Evolutionary conservation across 2,113 vertebrate genomes (phyloP), one percentile per base, ranked within the genome.

Genomic region (Podiceps cristatus): DNA sequence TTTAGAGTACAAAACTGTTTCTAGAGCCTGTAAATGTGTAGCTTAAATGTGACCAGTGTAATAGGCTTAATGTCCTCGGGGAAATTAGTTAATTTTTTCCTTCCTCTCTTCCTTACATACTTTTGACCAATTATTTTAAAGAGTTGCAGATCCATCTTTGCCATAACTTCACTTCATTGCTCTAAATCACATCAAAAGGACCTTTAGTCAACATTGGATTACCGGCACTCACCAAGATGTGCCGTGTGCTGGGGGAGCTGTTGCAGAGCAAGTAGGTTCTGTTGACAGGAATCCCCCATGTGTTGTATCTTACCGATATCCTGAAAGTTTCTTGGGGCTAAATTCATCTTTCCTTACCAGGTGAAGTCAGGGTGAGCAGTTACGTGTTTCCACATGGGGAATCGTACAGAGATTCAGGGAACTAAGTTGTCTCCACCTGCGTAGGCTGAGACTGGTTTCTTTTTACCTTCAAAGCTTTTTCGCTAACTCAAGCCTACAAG

Each of bases 91-190:
- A 31, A 55, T 75, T 50, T 93, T 91, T 88, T 27, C 79, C 71
- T 93, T 82, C 84, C 71, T 88, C 45, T 45, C 59, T 53, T 56
- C 58, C 64, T 76, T 42, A 29, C 49, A 28, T 79, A 58, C 58
- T 78, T 87, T 45, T 47, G 33, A 33, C 40, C 86, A 81, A 77
- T 90, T 94, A 85, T 77, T 68, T 84, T 92, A 94, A 73, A 89
- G 91, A 86, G 59, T 44, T 62, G 63, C 77, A 90, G 90, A 80
- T 88, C 75, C 35, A 53, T 45, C 59, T 93, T 85, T 40, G 53
- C 83, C 47, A 15, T 73, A 55, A 69, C 80, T 83, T 35, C 55
- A 42, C 27, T 77, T 81, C 20, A 15, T 56, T 79, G 66, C 62
- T 81, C 75, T 76, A 91, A 89, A 83, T 83, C 64, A 55, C 35